Evolutionary conservation across 2,888 invertebrate species (phyloP).

Genomic region (Ramazzottius varieornatus): DNA sequence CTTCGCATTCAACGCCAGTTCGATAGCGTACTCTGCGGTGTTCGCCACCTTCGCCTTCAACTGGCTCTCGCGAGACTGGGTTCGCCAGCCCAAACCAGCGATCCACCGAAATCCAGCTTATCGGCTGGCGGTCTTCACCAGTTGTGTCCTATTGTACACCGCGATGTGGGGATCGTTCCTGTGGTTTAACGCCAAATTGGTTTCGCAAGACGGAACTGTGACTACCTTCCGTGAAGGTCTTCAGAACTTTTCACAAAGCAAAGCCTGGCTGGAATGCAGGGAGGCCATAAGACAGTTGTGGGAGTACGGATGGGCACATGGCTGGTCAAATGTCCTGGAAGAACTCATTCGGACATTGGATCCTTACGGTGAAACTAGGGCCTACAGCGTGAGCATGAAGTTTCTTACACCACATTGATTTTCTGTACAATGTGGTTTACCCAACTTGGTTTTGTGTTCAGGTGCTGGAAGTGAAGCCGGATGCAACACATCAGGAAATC

Average conservation of each 20-base stretch:
- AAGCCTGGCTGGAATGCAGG: conserved; percentile 49
- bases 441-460: conserved; percentile 15
- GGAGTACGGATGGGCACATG: conserved; percentile 50
- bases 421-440: not conserved
- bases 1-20: conserved; percentile 24
- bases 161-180: conserved; percentile 48
- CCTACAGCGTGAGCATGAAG: conserved; percentile 18
- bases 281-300: conserved; percentile 39
- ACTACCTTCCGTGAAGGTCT: conserved; percentile 63
- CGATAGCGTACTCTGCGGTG: conserved; percentile 11
- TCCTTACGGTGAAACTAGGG: conserved; percentile 65
- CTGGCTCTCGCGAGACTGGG: conserved; percentile 47
- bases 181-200: conserved; percentile 61
- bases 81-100: not conserved
- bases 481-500: conserved; percentile 57
- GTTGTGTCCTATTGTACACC: conserved; percentile 39
- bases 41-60: conserved; percentile 42
- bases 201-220: conserved; percentile 52
- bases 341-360: conserved; percentile 60
- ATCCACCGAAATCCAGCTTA: conserved; percentile 19
- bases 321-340: conserved; percentile 63
- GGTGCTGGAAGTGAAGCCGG: conserved; percentile 47
- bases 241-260: conserved; percentile 62
- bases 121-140: conserved; percentile 32
- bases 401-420: not conserved